Evolutionary conservation across 35 echinoderm and acorn worm species (phyloP).

Genomic region (Amphiura filiformis): DNA sequence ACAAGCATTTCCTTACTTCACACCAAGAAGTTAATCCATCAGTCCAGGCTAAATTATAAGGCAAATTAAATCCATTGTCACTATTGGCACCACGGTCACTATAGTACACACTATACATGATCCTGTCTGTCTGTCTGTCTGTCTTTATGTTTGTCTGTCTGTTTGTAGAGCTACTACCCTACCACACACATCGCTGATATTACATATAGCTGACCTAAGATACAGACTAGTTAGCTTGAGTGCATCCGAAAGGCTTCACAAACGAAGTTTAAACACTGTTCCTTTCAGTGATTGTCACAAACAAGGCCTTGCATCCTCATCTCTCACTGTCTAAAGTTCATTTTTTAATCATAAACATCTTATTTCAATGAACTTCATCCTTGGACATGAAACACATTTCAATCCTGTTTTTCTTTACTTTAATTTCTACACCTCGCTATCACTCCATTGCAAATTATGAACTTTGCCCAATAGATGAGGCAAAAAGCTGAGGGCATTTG

Average conservation of each 20-base stretch:
- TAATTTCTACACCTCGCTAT: background rate
- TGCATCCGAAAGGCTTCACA: background rate
- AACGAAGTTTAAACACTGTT: background rate
- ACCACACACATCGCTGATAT: background rate
- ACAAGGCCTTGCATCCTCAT: background rate
- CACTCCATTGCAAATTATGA: background rate
- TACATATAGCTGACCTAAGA: background rate
- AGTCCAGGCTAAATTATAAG: background rate
- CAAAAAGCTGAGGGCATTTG: background rate
- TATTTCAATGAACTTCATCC: background rate
- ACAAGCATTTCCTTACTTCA: background rate
- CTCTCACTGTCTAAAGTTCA: background rate
- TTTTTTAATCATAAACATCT: background rate
- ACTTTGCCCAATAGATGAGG: background rate
- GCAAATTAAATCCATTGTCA: conserved; percentile 3
- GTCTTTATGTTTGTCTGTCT: background rate
- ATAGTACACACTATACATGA: background rate
- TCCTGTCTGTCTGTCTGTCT: background rate
- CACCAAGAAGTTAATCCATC: conserved; percentile 10
- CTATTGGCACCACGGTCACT: background rate
- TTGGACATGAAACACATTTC: background rate
- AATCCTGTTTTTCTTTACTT: background rate
- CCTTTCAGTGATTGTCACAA: background rate
- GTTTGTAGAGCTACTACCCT: background rate
- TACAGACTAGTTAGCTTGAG: background rate